Percentiles rank a stretch among this genome's conserved stretches.
phyloP scores from a whole-genome alignment of 2,888 invertebrate species.

The Epinotia demarniana region DNA sequence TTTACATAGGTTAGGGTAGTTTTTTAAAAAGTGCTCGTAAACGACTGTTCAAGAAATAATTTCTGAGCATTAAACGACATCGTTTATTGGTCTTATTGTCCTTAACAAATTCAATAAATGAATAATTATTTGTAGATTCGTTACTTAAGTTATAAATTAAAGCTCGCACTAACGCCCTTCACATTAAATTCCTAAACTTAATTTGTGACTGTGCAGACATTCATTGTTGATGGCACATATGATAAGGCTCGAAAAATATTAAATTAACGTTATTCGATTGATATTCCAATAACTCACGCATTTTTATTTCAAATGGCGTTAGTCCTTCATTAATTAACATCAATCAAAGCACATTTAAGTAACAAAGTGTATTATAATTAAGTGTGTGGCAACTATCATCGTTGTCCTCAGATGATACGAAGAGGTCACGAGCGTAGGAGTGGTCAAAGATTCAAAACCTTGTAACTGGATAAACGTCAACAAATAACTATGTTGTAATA shows the following conservation, averaged over 20 bases:
- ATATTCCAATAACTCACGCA: constrained; percentile 7
- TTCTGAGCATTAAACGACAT: neutral
- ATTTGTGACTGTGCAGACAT: neutral
- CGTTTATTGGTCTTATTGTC: neutral
- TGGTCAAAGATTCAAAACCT: constrained; percentile 71
- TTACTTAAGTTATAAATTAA: neutral
- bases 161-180: neutral
- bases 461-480: constrained; percentile 67
- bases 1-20: no score
- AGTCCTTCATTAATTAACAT: constrained; percentile 55
- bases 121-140: neutral
- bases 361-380: constrained; percentile 60
- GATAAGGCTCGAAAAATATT: no score
- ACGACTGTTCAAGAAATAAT: no score
- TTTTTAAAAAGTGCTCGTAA: no score
- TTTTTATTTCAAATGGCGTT: neutral
- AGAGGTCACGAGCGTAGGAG: constrained; percentile 66
- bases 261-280: neutral
- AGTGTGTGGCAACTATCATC: constrained; percentile 64
- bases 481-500: constrained; percentile 71
- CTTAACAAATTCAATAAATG: neutral
- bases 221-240: neutral
- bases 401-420: constrained; percentile 68
- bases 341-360: constrained; percentile 57
- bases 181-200: neutral